Evolutionary conservation across 2,113 vertebrate species (phyloP).

Genomic region (Malaclemys terrapin): DNA sequence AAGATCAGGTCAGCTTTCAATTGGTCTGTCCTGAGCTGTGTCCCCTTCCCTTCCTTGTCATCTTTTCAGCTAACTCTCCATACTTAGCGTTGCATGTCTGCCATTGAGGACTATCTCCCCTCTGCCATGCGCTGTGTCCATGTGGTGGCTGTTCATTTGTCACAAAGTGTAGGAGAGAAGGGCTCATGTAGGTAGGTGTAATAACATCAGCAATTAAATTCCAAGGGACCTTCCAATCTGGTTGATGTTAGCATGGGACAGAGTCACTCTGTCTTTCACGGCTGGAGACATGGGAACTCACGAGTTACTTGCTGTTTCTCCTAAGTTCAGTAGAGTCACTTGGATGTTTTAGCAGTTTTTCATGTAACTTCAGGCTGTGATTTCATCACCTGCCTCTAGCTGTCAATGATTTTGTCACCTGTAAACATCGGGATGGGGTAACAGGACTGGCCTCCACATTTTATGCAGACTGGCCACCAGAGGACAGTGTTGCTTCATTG

Average conservation of each 20-base stretch:
- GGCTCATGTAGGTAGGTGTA: background rate
- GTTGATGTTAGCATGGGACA: background rate
- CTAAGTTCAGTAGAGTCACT: background rate
- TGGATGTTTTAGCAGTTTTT: background rate
- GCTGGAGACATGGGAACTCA: background rate
- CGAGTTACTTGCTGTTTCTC: background rate
- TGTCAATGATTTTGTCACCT: conserved; percentile 20
- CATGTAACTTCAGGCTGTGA: too few relatives aligned
- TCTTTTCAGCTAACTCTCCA: background rate
- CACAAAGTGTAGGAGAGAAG: background rate
- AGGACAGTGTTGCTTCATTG: background rate
- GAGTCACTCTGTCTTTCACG: background rate
- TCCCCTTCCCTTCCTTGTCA: background rate
- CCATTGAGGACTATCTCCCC: background rate
- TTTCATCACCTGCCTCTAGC: too few relatives aligned
- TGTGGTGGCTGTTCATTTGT: background rate
- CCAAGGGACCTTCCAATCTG: background rate
- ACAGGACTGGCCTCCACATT: background rate
- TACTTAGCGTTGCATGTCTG: background rate
- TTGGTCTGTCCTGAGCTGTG: background rate
- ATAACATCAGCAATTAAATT: background rate
- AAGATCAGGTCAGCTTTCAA: background rate
- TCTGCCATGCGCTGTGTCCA: background rate
- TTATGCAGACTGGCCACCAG: background rate
- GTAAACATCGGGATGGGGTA: background rate